These are phyloP conservation scores for Mythimna albipuncta DNA, from an alignment of 2,888 invertebrate genomes.

Conservation along the genomic window DNA sequence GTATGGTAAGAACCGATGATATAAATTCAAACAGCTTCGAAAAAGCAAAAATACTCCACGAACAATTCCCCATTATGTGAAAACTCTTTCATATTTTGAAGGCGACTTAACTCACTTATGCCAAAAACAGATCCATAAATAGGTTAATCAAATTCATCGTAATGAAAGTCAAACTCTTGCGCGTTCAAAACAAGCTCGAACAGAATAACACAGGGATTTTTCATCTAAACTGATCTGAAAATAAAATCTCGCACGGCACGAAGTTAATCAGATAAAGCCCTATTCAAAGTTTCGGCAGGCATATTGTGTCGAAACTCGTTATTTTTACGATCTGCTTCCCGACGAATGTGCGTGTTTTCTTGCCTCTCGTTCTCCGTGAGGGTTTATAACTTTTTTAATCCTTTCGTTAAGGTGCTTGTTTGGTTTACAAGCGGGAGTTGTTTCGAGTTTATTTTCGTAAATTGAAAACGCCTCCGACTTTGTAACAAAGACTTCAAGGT, in stretches of 20 bases:
- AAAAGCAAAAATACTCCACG: conserved; percentile 1
- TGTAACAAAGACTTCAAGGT: not conserved
- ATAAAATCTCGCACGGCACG: conserved; percentile 63
- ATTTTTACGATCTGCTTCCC: conserved; percentile 66
- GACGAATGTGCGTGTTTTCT: conserved; percentile 65
- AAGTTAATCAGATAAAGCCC: conserved; percentile 68
- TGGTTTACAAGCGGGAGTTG: conserved; percentile 29
- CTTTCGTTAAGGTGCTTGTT: conserved; percentile 45
- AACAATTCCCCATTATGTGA: not conserved
- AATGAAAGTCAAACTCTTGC: conserved; percentile 52
- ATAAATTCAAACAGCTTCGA: not conserved
- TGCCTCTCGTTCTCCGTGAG: conserved; percentile 36
- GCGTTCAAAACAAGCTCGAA: conserved; percentile 44
- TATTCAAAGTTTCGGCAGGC: conserved; percentile 65
- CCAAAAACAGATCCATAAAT: conserved; percentile 52
- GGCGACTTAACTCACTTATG: conserved; percentile 36
- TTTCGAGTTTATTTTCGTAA: conserved; percentile 29
- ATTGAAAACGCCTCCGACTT: conserved; percentile 25
- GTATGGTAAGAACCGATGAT: not conserved
- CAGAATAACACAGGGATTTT: conserved; percentile 54
- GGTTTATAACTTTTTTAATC: conserved; percentile 64
- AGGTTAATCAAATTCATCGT: conserved; percentile 54
- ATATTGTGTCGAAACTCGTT: conserved; percentile 69
- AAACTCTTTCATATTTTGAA: conserved; percentile 25
- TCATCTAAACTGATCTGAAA: conserved; percentile 61